These are phyloP conservation scores for Tiphia femorata DNA, from an alignment of 2,888 invertebrate species.

Conservation along the genomic window DNA sequence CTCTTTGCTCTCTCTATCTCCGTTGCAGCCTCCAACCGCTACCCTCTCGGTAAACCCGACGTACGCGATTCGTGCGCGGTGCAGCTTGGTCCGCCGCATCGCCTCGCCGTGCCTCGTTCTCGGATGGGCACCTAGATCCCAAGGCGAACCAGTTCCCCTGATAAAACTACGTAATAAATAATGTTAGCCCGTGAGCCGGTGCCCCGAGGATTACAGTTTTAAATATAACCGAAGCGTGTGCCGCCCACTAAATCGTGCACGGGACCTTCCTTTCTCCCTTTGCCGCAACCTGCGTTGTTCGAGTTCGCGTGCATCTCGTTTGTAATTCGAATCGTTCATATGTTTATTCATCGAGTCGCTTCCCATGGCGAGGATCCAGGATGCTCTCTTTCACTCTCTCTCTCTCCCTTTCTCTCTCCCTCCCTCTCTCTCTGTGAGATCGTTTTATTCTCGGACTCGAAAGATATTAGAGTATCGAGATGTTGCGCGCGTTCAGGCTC, in stretches of 20 bases:
- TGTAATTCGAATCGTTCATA: too few relatives aligned
- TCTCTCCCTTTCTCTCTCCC: neutral
- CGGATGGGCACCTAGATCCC: slow-evolving; percentile 42
- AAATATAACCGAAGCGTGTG: slow-evolving; percentile 28
- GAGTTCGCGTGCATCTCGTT: too few relatives aligned
- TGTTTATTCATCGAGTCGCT: too few relatives aligned
- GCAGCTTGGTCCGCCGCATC: slow-evolving; percentile 23
- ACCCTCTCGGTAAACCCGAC: too few relatives aligned
- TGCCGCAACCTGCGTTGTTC: too few relatives aligned
- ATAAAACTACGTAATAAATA: slow-evolving; percentile 48
- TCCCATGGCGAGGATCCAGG: too few relatives aligned
- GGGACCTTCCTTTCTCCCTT: too few relatives aligned
- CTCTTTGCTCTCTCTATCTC: too few relatives aligned
- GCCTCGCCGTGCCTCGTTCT: slow-evolving; percentile 8
- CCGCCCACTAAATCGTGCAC: slow-evolving; percentile 43
- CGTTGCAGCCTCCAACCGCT: too few relatives aligned
- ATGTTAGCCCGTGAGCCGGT: slow-evolving; percentile 34
- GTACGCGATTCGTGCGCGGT: slow-evolving; percentile 5
- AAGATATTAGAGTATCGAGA: too few relatives aligned
- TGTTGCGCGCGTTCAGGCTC: too few relatives aligned
- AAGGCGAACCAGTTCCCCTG: slow-evolving; percentile 50
- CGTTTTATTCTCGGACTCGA: too few relatives aligned
- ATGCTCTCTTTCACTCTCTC: neutral
- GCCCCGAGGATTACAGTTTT: slow-evolving; percentile 43
- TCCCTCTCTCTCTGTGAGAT: neutral